Percentiles rank a stretch among this genome's conserved stretches.
Conservation (phyloP, 2,888 invertebrate species). For the Pyrochroa serraticornis region DNA sequence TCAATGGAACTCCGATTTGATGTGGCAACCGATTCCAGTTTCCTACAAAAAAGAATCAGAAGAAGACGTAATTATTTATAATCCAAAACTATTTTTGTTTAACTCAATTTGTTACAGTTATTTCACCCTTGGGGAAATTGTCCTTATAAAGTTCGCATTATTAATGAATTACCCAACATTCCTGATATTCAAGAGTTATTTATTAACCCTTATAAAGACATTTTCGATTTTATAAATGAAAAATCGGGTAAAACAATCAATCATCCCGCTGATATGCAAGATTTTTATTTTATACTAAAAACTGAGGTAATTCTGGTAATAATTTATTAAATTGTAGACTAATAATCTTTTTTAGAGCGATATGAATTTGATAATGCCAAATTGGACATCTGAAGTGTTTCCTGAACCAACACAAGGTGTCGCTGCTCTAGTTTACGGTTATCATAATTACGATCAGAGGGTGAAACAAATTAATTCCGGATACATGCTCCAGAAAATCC, state of each 20-base stretch:
- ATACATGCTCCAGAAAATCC: conserved; percentile 43
- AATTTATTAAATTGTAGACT: not conserved
- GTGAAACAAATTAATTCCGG: conserved; percentile 55
- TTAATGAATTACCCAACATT: conserved; percentile 29
- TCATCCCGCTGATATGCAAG: conserved; percentile 37
- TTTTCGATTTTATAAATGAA: conserved; percentile 36
- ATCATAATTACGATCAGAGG: conserved; percentile 48
- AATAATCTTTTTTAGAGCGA: conserved; percentile 34
- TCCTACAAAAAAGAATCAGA: conserved; percentile 33
- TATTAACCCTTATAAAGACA: conserved; percentile 37
- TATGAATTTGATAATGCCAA: conserved; percentile 50
- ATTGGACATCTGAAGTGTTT: conserved; percentile 53
- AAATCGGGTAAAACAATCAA: conserved; percentile 39
- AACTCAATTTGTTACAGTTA: conserved; percentile 31
- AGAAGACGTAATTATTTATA: conserved; percentile 43
- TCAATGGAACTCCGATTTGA: conserved; percentile 63
- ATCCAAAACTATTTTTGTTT: not conserved
- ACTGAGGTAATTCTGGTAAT: conserved; percentile 38
- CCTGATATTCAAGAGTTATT: conserved; percentile 34
- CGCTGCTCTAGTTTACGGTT: conserved; percentile 50
- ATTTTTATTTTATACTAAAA: conserved; percentile 41
- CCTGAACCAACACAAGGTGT: conserved; percentile 49
- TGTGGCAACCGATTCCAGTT: conserved; percentile 69
- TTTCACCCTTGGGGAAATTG: conserved; percentile 38
- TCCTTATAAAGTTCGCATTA: conserved; percentile 26